Evolutionary conservation across 1,140 invertebrate genomes (phyloP).

Genomic region (Cardiocondyla obscurior): DNA sequence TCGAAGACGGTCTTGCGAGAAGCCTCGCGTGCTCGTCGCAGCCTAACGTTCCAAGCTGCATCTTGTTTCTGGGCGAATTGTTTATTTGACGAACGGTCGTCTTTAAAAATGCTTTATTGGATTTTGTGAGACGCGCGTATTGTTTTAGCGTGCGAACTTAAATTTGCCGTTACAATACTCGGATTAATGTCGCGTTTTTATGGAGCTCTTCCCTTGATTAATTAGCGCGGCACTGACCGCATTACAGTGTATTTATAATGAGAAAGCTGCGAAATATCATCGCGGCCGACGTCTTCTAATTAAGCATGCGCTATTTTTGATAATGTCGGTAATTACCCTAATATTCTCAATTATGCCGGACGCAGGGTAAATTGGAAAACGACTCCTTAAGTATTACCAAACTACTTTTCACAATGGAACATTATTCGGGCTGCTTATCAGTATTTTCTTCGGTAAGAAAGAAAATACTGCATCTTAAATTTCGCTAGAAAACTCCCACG

Average conservation of each 20-base stretch:
- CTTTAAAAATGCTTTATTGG: background rate
- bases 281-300: conserved; percentile 30
- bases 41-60: background rate
- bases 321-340: conserved; percentile 9
- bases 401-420: conserved; percentile 20
- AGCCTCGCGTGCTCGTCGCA: background rate
- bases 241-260: conserved; percentile 23
- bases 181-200: background rate
- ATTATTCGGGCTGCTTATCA: conserved; percentile 3
- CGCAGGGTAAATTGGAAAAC: background rate
- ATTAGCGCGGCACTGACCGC: conserved; percentile 32
- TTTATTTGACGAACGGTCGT: background rate
- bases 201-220: background rate
- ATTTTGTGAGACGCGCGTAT: background rate
- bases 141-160: background rate
- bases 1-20: background rate
- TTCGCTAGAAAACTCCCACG: background rate
- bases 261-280: conserved; percentile 42
- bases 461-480: background rate
- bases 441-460: background rate
- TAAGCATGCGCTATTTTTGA: conserved; percentile 22
- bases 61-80: background rate
- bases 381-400: background rate
- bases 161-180: background rate
- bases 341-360: background rate